These are phyloP conservation scores for Cyclargus thomasi DNA, from an alignment of 1,140 invertebrate species.

Conservation along the genomic window DNA sequence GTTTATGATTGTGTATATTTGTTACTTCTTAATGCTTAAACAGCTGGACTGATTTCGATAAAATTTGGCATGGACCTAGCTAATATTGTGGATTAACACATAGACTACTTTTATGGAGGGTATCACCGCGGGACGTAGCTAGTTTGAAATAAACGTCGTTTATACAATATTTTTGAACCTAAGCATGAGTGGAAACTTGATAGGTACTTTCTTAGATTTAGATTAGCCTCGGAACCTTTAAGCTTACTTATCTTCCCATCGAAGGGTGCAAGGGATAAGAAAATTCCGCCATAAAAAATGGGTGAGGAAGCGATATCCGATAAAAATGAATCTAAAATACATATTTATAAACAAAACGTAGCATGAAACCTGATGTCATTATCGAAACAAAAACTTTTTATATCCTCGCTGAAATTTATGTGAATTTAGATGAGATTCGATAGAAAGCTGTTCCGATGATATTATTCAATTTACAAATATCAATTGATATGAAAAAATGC, in stretches of 20 bases:
- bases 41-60: no score
- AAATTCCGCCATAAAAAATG: background rate
- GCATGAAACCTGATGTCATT: background rate
- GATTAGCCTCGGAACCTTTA: background rate
- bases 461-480: constrained; percentile 21
- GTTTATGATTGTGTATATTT: no score
- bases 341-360: background rate
- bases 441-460: constrained; percentile 12
- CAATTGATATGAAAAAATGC: constrained; percentile 23
- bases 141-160: no score
- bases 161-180: no score
- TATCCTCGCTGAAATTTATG: constrained; percentile 5
- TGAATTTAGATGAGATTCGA: constrained; percentile 19
- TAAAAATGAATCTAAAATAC: background rate
- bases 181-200: no score
- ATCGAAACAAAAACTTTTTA: constrained; percentile 8
- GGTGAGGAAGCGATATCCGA: background rate
- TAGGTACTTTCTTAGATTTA: no score
- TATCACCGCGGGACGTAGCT: no score
- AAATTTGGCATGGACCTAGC: no score
- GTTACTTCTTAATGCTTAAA: no score
- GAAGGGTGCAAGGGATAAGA: background rate
- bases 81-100: no score
- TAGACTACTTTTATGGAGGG: no score
- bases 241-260: background rate